A percentile compares a stretch with the other conserved stretches of the same genome.
Evolutionary conservation across 1,140 invertebrate species (phyloP).

Genomic region (Scaptodrosophila lebanonensis): DNA sequence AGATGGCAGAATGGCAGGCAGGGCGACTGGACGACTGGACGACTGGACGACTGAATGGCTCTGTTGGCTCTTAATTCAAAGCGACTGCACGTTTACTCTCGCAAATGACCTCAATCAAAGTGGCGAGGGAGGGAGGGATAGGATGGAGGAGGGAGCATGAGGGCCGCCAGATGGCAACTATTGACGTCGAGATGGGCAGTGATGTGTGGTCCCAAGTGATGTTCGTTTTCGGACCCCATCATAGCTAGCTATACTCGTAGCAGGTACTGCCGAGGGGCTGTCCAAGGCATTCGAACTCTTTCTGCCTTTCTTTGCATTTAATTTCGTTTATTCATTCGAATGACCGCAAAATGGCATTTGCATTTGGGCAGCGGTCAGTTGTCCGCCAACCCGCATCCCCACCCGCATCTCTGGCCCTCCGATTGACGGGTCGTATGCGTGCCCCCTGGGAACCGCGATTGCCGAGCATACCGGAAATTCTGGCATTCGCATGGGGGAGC

Average conservation of each 20-base stretch:
- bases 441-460: slow-evolving; percentile 29
- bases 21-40: too few relatives aligned
- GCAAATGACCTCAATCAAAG: slow-evolving; percentile 63
- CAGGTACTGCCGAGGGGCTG: too few relatives aligned
- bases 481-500: slow-evolving; percentile 2
- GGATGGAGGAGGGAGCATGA: not conserved
- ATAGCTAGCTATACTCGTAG: too few relatives aligned
- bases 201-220: slow-evolving; percentile 40
- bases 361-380: slow-evolving; percentile 45
- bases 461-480: slow-evolving; percentile 4
- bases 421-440: slow-evolving; percentile 31
- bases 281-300: slow-evolving; percentile 44
- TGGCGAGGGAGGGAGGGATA: not conserved
- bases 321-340: slow-evolving; percentile 76
- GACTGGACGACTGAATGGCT: too few relatives aligned
- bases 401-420: not conserved
- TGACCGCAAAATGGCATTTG: slow-evolving; percentile 76
- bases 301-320: slow-evolving; percentile 56
- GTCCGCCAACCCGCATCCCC: not conserved
- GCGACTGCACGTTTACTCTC: slow-evolving; percentile 53
- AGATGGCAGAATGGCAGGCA: too few relatives aligned
- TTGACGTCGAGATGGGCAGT: slow-evolving; percentile 23
- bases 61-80: slow-evolving; percentile 52
- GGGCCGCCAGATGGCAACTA: not conserved
- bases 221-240: slow-evolving; percentile 13